Percentiles rank a stretch among this genome's conserved stretches.
Evolutionary conservation across 2,113 vertebrate species (phyloP).

Genomic region (Saimiri boliviensis): DNA sequence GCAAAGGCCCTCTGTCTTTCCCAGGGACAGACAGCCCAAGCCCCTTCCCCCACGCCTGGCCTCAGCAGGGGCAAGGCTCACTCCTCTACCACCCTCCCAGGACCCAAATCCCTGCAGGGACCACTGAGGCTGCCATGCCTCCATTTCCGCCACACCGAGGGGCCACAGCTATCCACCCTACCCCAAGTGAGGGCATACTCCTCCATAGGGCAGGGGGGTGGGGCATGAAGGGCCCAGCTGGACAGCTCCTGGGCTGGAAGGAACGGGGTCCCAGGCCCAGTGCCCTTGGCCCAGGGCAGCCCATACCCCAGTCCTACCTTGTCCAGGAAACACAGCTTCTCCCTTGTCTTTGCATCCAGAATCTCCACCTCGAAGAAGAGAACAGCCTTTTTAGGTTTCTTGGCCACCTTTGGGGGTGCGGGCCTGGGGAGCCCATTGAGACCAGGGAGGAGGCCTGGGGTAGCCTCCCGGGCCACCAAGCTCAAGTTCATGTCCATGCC

Average conservation of each 20-base stretch:
- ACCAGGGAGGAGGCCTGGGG: conserved; percentile 64
- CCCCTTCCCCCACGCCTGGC: background rate
- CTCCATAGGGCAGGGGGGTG: background rate
- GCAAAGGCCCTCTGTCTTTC: background rate
- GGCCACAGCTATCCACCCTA: background rate
- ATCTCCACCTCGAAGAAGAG: conserved; percentile 99
- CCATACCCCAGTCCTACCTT: conserved; percentile 85
- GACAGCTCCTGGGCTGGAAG: background rate
- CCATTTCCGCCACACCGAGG: background rate
- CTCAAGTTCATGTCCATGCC: conserved; percentile 87
- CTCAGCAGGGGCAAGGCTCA: background rate
- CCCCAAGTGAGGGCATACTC: background rate
- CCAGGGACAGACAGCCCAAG: background rate
- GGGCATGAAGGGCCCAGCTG: background rate
- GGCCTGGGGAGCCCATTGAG: conserved; percentile 51
- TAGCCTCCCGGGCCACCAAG: conserved; percentile 85
- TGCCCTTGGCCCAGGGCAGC: background rate
- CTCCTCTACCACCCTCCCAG: background rate
- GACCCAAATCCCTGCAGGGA: background rate
- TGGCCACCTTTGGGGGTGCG: conserved; percentile 83
- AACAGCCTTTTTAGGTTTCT: conserved; percentile 92
- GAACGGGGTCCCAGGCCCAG: background rate
- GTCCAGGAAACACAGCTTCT: conserved; percentile 98
- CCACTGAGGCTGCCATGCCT: background rate
- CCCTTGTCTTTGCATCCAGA: conserved; percentile 94